Base-by-base conservation (phyloP, 2,113 vertebrate species). In the Rana temporaria region DNA sequence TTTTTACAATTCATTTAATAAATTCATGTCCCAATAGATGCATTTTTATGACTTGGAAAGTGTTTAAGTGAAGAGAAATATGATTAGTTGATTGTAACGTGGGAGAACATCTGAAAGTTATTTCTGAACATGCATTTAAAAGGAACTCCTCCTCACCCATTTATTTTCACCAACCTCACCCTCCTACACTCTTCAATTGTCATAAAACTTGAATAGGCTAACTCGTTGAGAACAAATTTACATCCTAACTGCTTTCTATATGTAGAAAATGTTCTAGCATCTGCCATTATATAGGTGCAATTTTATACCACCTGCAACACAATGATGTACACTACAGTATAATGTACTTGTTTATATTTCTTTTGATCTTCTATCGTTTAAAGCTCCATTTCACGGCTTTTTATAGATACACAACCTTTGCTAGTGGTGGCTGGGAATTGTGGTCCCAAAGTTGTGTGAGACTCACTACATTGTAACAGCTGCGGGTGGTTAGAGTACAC, bases 101-200 rank as follows among this genome's bases (percentile, higher is more conserved):
- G 69, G 69, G 79, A 73, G 79, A 81, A 71, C 26, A 73, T 73
- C 59, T 63, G 32, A 53, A 56, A 81, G 79, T 56, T 73, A 81
- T 81, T 64, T 73, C 69, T 73, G 79, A 64, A 73, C 70, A 64
- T 73, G 69, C 60, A 81, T 73, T 81, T 73, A 81, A 48, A 66
- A 65, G 38, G 53, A 34, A 73, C 69, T 81, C 79, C 79, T 81
- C 60, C 79, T 81, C 69, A 73, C 68, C 26, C 68, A 81, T 70
- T 81, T 81, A 81, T 81, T 81, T 72, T 56, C 79, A 64, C 52
- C 11, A 81, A 55, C 48, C 69, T 73, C 60, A 38, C 79, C 42
- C 79, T 73, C 79, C 79, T 64, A 81, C 79, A 65, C 79, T 73
- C 68, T 81, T 81, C 79, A 81, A 22, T 73, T 81, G 79, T 81